A percentile compares a stretch with the other conserved stretches of the same genome.
These are phyloP conservation scores for Latrodectus hesperus DNA, from an alignment of 2,888 invertebrate genomes.

Conservation along the genomic window DNA sequence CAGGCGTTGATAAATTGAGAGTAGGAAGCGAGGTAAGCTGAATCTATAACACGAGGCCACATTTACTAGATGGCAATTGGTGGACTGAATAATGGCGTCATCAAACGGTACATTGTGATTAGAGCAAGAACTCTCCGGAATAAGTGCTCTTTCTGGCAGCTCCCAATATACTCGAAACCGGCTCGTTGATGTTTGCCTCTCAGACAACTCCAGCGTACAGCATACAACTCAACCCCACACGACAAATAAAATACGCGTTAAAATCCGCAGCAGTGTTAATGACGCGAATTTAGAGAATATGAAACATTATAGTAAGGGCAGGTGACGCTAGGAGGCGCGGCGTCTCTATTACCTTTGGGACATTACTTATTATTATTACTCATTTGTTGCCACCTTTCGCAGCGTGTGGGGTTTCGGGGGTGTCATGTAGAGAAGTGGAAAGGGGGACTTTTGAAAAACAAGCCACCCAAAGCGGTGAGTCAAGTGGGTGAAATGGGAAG, in stretches of 20 bases:
- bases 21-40: conserved; percentile 5
- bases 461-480: conserved; percentile 28
- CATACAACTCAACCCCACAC: conserved; percentile 34
- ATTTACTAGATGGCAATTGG: conserved; percentile 52
- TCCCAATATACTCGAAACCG: background rate
- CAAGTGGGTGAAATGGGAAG: conserved; percentile 60
- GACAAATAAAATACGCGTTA: conserved; percentile 67
- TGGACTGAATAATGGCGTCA: conserved; percentile 58
- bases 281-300: conserved; percentile 64
- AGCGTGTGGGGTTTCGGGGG: background rate
- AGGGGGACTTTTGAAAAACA: conserved; percentile 43
- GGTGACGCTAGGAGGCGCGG: conserved; percentile 38
- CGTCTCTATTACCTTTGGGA: conserved; percentile 57
- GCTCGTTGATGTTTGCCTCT: conserved; percentile 46
- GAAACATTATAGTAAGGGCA: conserved; percentile 63
- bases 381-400: conserved; percentile 58
- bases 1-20: conserved; percentile 33
- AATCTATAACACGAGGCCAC: conserved; percentile 15
- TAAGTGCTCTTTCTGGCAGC: conserved; percentile 11
- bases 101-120: conserved; percentile 61
- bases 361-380: conserved; percentile 68
- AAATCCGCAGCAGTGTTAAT: conserved; percentile 64
- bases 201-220: conserved; percentile 16
- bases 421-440: too few relatives aligned
- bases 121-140: conserved; percentile 27